Conservation (phyloP, 2,888 invertebrate species). For the Amphiduros pacificus region DNA sequence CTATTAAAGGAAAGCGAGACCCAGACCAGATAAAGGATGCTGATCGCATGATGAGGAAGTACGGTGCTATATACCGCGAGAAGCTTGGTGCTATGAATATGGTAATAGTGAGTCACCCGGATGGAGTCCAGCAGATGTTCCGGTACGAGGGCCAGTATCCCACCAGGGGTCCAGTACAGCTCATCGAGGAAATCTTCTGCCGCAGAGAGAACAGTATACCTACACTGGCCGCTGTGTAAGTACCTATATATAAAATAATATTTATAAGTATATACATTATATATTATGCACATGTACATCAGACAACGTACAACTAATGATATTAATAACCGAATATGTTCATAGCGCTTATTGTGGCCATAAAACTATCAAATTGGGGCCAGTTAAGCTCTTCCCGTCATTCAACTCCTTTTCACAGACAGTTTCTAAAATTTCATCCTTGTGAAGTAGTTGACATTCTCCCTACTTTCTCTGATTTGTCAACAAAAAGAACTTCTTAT, state of each 20-base stretch:
- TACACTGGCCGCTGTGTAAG: not conserved
- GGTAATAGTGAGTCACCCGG: constrained; percentile 12
- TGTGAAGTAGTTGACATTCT: no score
- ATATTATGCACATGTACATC: no score
- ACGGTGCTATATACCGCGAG: constrained; percentile 1
- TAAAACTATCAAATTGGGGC: no score
- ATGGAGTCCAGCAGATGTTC: constrained; percentile 14
- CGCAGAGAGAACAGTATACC: not conserved
- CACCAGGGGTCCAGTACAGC: not conserved
- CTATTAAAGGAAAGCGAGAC: not conserved
- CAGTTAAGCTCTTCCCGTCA: no score
- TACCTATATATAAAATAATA: not conserved
- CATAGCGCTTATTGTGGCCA: no score
- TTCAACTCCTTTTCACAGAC: no score
- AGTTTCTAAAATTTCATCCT: no score
- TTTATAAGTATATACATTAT: no score
- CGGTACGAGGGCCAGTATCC: constrained; percentile 15
- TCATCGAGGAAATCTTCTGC: not conserved
- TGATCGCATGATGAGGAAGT: not conserved
- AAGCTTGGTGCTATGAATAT: not conserved
- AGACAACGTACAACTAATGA: no score
- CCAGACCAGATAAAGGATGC: not conserved
- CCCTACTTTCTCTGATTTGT: no score
- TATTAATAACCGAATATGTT: no score
- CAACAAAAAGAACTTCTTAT: no score